Percentiles rank a stretch among this genome's conserved stretches.
Evolutionary conservation across 64 coral and sea anemone genomes (phyloP).

Genomic region (Astreopora myriophthalma): DNA sequence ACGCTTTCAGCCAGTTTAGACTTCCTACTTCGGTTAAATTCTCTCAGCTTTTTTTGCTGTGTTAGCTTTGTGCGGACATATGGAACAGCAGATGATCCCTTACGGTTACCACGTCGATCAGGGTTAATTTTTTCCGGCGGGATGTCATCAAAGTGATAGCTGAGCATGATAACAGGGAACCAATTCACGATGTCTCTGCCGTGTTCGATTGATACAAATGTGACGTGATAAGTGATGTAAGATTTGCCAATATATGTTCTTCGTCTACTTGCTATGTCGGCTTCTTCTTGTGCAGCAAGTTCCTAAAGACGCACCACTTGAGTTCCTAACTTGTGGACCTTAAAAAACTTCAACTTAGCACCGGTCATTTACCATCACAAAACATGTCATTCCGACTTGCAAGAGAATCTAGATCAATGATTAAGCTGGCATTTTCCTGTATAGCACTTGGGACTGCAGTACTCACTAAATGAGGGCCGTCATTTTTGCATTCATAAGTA

Average conservation of each 20-base stretch:
- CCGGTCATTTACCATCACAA: neutral
- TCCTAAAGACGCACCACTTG: neutral
- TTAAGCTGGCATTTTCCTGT: neutral
- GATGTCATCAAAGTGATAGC: neutral
- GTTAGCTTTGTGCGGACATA: neutral
- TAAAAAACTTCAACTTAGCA: neutral
- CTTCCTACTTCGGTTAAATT: neutral
- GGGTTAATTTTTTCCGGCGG: neutral
- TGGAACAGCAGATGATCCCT: slow-evolving; percentile 11
- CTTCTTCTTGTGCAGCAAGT: neutral
- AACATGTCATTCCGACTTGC: neutral
- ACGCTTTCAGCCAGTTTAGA: neutral
- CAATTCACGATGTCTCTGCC: neutral
- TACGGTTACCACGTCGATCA: neutral
- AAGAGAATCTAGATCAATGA: slow-evolving; percentile 15
- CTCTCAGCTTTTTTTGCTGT: too few species aligned
- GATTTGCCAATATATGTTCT: neutral
- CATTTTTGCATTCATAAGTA: slow-evolving; percentile 1
- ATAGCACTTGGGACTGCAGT: neutral
- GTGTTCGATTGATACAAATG: slow-evolving; percentile 2
- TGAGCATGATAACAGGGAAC: neutral
- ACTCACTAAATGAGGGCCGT: neutral
- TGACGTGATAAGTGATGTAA: neutral
- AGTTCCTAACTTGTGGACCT: neutral
- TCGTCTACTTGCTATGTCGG: neutral